Evolutionary conservation across 2,113 vertebrate species (phyloP), one percentile per base, ranked within the genome.

Genomic region (Nematolebias whitei): DNA sequence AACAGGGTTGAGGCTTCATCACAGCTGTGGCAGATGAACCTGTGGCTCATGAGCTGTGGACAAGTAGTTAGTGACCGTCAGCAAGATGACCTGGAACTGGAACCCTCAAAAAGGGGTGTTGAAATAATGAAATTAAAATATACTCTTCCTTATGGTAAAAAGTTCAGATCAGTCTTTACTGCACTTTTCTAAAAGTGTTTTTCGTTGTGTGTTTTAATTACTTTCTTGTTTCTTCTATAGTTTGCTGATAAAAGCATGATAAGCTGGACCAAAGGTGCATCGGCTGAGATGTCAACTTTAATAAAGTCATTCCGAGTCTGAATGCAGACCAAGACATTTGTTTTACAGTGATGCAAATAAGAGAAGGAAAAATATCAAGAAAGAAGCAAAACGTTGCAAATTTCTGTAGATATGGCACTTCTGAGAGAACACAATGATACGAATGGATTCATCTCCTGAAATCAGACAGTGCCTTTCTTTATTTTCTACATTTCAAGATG

Each of bases 191-290:
- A 10, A 2, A 39, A 47, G 57, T 29, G 38, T 16, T 44, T 16
- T 19, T 61, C 43, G 43, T 45, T n/a, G 5, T n/a, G 43, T 62
- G n/a, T n/a, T 53, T 50, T 50, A 40, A 59, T 74, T 49, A 63
- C 20, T 45, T 69, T 35, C 32, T 12, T 53, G 32, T 12, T 20
- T 16, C 23, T 68, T 55, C 39, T 32, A 35, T 51, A 18, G 51
- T 53, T 66, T 55, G 40, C 15, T 63, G 19, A 60, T 55, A 45
- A 71, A 68, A 56, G 35, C 26, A 38, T 5, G 41, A 54, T n/a
- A 54, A 53, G 12, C 41, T 40, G 19, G 13, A 49, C 18, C 22
- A 60, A n/a, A 35, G n/a, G 20, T 4, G 48, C 54, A 50, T 68
- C 20, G 11, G 16, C 8, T 56, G 32, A 20, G 52, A 22, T 23